phyloP scores from a whole-genome alignment of 2,888 invertebrate genomes.

The Eucera pruinosa region DNA sequence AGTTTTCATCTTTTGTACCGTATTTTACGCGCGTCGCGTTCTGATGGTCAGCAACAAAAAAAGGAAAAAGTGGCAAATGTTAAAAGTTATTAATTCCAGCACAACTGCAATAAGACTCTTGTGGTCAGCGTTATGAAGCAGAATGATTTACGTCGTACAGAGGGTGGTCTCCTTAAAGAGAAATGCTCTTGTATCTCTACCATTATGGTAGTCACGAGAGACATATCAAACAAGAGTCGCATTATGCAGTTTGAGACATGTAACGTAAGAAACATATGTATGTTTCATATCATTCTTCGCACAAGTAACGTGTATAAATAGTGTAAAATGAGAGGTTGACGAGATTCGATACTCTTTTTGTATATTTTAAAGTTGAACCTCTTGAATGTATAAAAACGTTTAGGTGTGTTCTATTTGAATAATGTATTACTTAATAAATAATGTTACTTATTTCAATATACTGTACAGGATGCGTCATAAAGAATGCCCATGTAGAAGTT shows the following conservation, averaged over 20 bases:
- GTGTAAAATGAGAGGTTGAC: constrained; percentile 12
- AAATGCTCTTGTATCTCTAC: constrained; percentile 42
- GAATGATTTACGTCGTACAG: constrained; percentile 46
- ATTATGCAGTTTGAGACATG: constrained; percentile 27
- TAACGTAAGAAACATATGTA: constrained; percentile 33
- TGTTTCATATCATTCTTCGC: constrained; percentile 17
- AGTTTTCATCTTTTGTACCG: too few relatives aligned
- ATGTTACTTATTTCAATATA: too few relatives aligned
- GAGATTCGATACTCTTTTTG: background rate
- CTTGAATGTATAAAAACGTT: background rate
- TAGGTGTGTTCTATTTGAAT: too few relatives aligned
- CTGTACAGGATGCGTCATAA: too few relatives aligned
- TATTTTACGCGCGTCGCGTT: too few relatives aligned
- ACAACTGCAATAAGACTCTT: constrained; percentile 7
- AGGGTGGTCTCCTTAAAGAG: constrained; percentile 51
- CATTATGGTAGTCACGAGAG: constrained; percentile 41
- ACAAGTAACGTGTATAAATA: constrained; percentile 21
- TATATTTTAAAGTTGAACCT: background rate
- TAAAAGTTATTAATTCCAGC: constrained; percentile 27
- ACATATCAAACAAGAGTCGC: constrained; percentile 35
- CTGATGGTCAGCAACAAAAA: background rate
- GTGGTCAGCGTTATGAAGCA: constrained; percentile 33
- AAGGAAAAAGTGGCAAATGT: constrained; percentile 13
- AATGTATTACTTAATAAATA: too few relatives aligned
- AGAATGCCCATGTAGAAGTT: too few relatives aligned